Percentiles rank a stretch among this genome's conserved stretches.
Evolutionary conservation across 1,140 invertebrate species (phyloP).

Genomic region (Tribolium madens): DNA sequence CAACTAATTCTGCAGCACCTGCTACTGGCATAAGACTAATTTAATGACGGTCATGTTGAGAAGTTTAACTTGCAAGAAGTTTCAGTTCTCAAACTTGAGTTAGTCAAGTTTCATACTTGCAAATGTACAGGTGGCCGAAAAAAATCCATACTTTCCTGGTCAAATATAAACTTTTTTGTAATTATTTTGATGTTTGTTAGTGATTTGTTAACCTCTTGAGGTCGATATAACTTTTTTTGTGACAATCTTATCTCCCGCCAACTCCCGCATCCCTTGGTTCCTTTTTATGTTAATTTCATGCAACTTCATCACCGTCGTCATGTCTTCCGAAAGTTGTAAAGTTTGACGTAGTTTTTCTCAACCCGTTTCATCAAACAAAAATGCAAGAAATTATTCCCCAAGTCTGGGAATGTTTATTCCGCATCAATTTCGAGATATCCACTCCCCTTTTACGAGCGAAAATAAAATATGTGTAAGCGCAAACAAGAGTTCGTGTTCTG

Average conservation of each 20-base stretch:
- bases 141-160: too few species aligned
- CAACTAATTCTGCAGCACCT: neutral
- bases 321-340: neutral
- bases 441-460: conserved; percentile 29
- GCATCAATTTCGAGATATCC: neutral
- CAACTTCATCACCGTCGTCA: neutral
- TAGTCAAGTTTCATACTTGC: too few species aligned
- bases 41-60: too few species aligned
- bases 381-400: neutral
- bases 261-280: too few species aligned
- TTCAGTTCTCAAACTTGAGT: neutral
- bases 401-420: conserved; percentile 1
- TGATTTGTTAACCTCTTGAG: too few species aligned
- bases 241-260: too few species aligned
- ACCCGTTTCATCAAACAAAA: neutral
- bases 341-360: neutral
- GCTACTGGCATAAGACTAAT: neutral
- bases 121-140: neutral
- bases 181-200: too few species aligned
- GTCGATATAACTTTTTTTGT: too few species aligned
- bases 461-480: conserved; percentile 32
- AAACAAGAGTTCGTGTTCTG: conserved; percentile 18
- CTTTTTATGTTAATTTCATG: neutral
- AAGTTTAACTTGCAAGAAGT: neutral
- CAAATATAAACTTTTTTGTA: too few species aligned